Conservation (phyloP, 2,888 invertebrate species). For the Phasia obesa region DNA sequence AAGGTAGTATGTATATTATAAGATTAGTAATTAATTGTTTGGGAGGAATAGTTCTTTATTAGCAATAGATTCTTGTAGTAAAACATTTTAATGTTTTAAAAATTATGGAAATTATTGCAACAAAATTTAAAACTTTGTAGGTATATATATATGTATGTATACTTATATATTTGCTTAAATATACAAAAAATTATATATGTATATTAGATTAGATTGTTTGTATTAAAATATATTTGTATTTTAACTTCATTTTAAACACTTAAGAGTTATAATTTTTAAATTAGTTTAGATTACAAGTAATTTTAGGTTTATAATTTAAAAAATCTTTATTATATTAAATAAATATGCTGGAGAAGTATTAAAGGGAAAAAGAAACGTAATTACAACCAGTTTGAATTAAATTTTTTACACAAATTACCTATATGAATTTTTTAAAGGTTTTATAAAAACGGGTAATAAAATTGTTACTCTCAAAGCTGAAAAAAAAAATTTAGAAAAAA, state of each 20-base stretch:
- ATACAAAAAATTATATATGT: slow-evolving; percentile 1
- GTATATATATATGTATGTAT: neutral
- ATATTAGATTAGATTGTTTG: slow-evolving; percentile 22
- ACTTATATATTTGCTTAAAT: slow-evolving; percentile 23
- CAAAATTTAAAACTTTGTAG: slow-evolving; percentile 27
- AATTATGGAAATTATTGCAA: slow-evolving; percentile 40
- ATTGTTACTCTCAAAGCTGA: neutral
- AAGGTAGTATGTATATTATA: slow-evolving; percentile 8
- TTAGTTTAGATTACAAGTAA: slow-evolving; percentile 37
- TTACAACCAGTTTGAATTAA: neutral
- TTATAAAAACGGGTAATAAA: neutral
- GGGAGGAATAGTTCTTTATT: slow-evolving; percentile 59
- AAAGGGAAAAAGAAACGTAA: neutral
- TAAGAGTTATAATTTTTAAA: slow-evolving; percentile 35
- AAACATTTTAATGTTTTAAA: slow-evolving; percentile 15
- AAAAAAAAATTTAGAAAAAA: neutral
- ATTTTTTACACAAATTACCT: neutral
- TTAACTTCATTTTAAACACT: slow-evolving; percentile 48
- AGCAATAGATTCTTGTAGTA: slow-evolving; percentile 39
- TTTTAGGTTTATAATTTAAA: slow-evolving; percentile 1
- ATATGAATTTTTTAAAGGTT: neutral
- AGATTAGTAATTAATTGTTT: neutral
- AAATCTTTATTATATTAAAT: too few species aligned
- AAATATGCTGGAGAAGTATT: too few species aligned
- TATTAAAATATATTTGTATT: slow-evolving; percentile 45